Conservation (phyloP, 2,797 vertebrate genomes). For the Melopsittacus undulatus region DNA sequence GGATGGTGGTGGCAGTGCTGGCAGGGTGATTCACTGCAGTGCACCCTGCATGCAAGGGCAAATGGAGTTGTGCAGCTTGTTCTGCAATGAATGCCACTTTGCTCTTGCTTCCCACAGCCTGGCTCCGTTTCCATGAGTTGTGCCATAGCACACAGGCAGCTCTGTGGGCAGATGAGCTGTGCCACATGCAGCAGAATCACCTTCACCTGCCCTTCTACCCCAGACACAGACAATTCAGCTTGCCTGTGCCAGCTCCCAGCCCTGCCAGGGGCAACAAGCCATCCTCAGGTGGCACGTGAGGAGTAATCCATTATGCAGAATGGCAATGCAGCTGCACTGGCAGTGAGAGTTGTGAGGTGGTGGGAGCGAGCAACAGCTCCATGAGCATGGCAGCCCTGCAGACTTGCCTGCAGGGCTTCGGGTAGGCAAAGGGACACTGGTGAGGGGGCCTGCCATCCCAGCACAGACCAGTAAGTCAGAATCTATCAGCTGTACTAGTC, state of each 20-base stretch:
- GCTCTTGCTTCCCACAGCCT: background rate
- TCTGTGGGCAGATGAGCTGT: background rate
- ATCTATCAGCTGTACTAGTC: background rate
- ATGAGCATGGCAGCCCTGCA: accelerated
- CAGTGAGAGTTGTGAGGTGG: background rate
- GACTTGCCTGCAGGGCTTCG: background rate
- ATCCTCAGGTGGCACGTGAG: background rate
- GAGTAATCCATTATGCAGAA: background rate
- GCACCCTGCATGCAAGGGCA: background rate
- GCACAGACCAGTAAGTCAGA: background rate
- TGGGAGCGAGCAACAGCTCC: background rate
- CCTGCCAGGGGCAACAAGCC: accelerated
- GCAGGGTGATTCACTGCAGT: background rate
- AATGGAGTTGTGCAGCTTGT: background rate
- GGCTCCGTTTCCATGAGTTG: background rate
- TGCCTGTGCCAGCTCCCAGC: background rate
- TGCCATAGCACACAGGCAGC: background rate
- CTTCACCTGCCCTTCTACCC: background rate
- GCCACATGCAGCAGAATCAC: background rate
- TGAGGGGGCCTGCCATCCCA: background rate
- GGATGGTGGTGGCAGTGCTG: background rate
- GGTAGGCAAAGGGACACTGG: background rate
- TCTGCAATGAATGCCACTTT: background rate
- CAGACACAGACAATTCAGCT: background rate
- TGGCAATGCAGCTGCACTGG: background rate